Evolutionary conservation across 2,797 vertebrate species (phyloP), one percentile per base, ranked within the genome.

Genomic region (Halcyon badia): DNA sequence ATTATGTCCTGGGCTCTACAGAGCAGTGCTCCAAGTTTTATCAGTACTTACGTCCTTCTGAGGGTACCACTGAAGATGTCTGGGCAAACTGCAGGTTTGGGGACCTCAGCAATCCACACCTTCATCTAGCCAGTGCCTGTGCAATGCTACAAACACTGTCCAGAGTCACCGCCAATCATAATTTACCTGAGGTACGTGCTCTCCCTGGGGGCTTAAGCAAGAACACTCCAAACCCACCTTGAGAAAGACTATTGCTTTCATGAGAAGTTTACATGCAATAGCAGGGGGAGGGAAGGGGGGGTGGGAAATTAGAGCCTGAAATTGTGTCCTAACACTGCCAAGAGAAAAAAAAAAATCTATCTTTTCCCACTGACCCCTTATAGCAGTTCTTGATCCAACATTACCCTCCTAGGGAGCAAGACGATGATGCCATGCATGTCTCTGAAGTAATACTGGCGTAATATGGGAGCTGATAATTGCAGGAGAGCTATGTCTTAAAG

Each of bases 401-500:
- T 66, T 71, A 52, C 89, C 15, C 5, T 94, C 51, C 30, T 86
- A 52, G 37, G 58, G 19, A 83, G 28, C 64, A 84, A 72, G 65
- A 66, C 4, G 3, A 65, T 15, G 15, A 44, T 72, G 62, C 35
- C 76, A 58, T 57, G 56, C 83, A 19, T 21, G 1, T 3, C 54
- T 33, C 56, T 79, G 48, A 41, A 83, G 72, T 61, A 81, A 76
- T 35, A 56, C 79, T 93, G 54, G 70, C 41, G 30, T 54, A 91
- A 72, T n/a, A 64, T 12, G 9, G 80, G 20, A 95, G 90, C 71
- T 93, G 58, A 49, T 62, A 60, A 76, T 25, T 91, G 48, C 83
- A 44, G 79, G 64, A 93, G 68, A 92, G 48, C 37, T 46, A 25
- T 65, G 93, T 95, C 91, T 83, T 65, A 90, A 81, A 94, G 88